Conservation (phyloP, 2,797 vertebrate genomes). For the Ptychadena robeensis region DNA sequence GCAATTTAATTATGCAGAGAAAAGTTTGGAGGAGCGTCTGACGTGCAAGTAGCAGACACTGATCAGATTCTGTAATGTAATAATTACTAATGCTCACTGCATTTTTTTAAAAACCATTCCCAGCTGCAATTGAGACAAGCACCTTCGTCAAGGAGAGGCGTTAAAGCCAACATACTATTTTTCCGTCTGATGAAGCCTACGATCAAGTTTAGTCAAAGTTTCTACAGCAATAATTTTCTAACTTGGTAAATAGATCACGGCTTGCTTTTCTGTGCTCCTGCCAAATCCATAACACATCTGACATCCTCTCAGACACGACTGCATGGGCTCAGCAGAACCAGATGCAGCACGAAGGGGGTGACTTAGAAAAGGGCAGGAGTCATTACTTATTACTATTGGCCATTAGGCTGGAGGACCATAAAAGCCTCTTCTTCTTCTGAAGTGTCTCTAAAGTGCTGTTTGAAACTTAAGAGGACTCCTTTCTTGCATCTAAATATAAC, state of each 20-base stretch:
- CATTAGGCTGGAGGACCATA: conserved; percentile 40
- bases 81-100: conserved; percentile 56
- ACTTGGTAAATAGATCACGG: conserved; percentile 49
- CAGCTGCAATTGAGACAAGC: conserved; percentile 30
- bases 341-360: conserved; percentile 29
- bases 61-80: conserved; percentile 60
- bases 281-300: conserved; percentile 56
- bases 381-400: conserved; percentile 30
- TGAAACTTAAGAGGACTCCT: conserved; percentile 7
- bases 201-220: conserved; percentile 39
- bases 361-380: conserved; percentile 48
- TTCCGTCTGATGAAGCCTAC: conserved; percentile 33
- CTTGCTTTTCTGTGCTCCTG: conserved; percentile 44
- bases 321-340: conserved; percentile 21
- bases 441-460: conserved; percentile 6
- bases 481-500: conserved; percentile 14
- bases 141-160: conserved; percentile 3
- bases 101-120: conserved; percentile 32
- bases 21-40: conserved; percentile 51
- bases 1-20: conserved; percentile 55
- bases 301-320: conserved; percentile 51
- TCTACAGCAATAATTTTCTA: conserved; percentile 37
- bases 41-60: conserved; percentile 49
- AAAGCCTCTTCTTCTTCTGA: conserved; percentile 16
- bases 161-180: conserved; percentile 20